Evolutionary conservation across 2,888 invertebrate genomes (phyloP).

Genomic region (Hemithea aestivaria): DNA sequence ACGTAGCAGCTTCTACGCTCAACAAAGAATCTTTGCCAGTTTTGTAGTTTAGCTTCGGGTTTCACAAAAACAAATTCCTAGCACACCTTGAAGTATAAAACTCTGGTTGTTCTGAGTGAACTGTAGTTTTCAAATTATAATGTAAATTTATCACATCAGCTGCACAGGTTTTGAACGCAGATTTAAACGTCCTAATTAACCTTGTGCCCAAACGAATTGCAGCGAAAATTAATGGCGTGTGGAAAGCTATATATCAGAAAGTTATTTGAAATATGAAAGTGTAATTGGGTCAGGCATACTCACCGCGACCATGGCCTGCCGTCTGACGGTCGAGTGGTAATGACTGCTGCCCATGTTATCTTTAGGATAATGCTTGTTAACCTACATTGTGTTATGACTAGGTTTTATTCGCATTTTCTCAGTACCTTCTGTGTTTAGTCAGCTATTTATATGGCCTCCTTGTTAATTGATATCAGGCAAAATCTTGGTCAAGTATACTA

Average conservation of each 20-base stretch:
- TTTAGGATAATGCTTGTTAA: conserved; percentile 24
- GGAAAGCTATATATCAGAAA: conserved; percentile 18
- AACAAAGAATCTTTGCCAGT: neutral
- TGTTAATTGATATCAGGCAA: too few species aligned
- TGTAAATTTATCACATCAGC: too few species aligned
- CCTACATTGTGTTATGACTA: conserved; percentile 17
- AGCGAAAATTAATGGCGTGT: conserved; percentile 16
- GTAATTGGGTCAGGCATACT: conserved; percentile 25
- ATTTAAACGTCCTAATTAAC: conserved; percentile 12
- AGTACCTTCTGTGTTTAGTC: too few species aligned
- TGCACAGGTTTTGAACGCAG: too few species aligned
- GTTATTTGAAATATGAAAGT: conserved; percentile 16
- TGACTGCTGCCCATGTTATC: conserved; percentile 21
- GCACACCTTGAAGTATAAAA: too few species aligned
- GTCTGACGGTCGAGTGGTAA: conserved; percentile 20
- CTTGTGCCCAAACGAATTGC: conserved; percentile 11
- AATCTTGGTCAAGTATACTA: too few species aligned
- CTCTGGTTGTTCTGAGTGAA: too few species aligned
- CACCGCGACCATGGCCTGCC: conserved; percentile 27
- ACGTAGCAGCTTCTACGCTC: conserved; percentile 8
- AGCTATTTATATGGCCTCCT: too few species aligned
- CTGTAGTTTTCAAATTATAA: too few species aligned
- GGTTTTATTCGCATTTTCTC: neutral
- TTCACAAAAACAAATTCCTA: too few species aligned
- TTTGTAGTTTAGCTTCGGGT: too few species aligned